These are phyloP conservation scores for Trachelipus rathkii DNA, from an alignment of 1,140 invertebrate species.

Conservation along the genomic window DNA sequence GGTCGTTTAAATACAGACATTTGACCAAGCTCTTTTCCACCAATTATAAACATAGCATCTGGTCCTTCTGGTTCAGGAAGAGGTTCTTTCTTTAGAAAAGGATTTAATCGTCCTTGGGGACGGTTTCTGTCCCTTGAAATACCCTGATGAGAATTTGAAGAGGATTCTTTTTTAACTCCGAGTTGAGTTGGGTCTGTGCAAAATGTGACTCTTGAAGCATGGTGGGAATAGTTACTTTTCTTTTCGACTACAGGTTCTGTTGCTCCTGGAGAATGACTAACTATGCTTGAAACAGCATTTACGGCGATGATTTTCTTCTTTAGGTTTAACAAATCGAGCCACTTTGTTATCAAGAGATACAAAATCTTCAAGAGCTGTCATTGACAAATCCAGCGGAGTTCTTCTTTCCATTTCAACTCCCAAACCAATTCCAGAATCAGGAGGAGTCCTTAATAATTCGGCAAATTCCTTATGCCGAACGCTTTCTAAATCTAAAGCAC, in stretches of 20 bases:
- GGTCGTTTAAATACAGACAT: constrained; percentile 26
- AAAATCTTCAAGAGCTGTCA: constrained; percentile 40
- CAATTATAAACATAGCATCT: constrained; percentile 40
- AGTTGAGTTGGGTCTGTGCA: constrained; percentile 12
- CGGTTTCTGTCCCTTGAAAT: constrained; percentile 17
- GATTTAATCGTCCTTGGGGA: constrained; percentile 35
- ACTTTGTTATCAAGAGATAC: constrained; percentile 39
- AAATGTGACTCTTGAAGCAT: constrained; percentile 36
- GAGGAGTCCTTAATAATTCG: constrained; percentile 40
- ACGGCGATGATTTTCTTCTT: constrained; percentile 24
- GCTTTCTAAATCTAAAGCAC: constrained; percentile 42
- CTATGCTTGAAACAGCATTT: neutral
- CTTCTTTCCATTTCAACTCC: constrained; percentile 43
- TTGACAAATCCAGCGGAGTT: constrained; percentile 36
- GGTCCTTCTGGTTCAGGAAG: constrained; percentile 26
- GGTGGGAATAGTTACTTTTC: neutral
- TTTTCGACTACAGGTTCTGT: constrained; percentile 7
- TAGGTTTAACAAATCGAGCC: constrained; percentile 29
- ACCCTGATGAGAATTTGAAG: neutral
- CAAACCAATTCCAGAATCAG: constrained; percentile 42
- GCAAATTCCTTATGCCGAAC: constrained; percentile 43
- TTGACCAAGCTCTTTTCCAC: constrained; percentile 30
- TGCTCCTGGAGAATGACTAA: neutral
- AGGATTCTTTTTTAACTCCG: neutral
- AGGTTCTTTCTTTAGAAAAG: constrained; percentile 36